Evolutionary conservation across 92 coral and sea anemone species (phyloP).

Genomic region (Muricea muricata): DNA sequence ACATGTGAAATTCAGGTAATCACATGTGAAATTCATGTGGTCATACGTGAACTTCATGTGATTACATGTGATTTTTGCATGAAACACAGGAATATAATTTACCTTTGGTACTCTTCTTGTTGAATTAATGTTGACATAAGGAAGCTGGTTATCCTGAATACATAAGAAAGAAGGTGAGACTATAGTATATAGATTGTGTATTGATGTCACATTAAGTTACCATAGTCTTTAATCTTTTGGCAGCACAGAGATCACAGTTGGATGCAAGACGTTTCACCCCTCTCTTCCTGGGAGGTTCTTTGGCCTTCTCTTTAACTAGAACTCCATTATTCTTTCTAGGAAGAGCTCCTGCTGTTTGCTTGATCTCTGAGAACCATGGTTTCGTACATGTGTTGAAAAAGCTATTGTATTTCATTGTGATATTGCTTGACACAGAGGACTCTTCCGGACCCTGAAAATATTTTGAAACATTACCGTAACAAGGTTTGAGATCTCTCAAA

Average conservation of each 20-base stretch:
- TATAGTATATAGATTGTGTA: no score
- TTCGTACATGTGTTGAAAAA: background rate
- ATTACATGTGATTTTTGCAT: no score
- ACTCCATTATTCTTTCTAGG: constrained; percentile 22
- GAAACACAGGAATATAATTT: no score
- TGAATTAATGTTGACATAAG: background rate
- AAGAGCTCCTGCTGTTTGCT: background rate
- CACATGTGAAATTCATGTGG: no score
- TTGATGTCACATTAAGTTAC: no score
- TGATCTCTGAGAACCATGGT: background rate
- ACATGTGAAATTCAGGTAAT: no score
- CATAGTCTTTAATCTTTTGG: constrained; percentile 14
- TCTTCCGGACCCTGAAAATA: constrained; percentile 27
- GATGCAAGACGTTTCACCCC: background rate
- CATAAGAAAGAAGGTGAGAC: background rate
- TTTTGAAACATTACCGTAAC: background rate
- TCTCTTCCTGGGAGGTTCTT: background rate
- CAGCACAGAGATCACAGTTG: constrained; percentile 29
- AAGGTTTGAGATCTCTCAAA: no score
- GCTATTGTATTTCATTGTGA: background rate
- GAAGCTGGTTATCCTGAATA: background rate
- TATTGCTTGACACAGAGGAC: background rate
- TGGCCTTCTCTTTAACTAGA: background rate
- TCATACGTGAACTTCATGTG: no score
- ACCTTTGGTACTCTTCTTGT: background rate